A percentile compares a stretch with the other conserved stretches of the same genome.
Evolutionary conservation across 2,888 invertebrate species (phyloP).

Genomic region (Cetonia aurata): DNA sequence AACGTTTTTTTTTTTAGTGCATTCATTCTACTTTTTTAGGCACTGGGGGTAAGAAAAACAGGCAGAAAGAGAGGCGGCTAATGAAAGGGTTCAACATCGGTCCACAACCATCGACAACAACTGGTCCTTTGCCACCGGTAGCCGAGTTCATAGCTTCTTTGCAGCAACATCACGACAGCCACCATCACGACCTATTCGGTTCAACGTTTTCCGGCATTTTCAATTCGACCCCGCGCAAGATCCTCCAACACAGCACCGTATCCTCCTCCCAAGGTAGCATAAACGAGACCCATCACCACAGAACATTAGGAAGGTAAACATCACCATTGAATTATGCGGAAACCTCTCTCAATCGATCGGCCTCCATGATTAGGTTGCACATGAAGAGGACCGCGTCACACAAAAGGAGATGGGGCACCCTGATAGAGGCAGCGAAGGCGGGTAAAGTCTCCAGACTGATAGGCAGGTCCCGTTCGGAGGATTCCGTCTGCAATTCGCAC

Average conservation of each 20-base stretch:
- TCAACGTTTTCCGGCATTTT: constrained; percentile 81
- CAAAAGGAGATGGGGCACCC: constrained; percentile 85
- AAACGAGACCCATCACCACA: constrained; percentile 61
- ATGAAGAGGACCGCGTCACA: constrained; percentile 72
- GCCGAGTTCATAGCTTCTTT: constrained; percentile 84
- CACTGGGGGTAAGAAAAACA: constrained; percentile 92
- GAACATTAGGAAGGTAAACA: constrained; percentile 54
- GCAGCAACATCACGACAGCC: constrained; percentile 71
- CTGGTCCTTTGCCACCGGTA: constrained; percentile 77
- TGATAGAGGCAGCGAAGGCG: constrained; percentile 88
- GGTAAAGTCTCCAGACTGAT: constrained; percentile 85
- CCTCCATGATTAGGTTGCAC: constrained; percentile 60
- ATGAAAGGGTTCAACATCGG: constrained; percentile 96
- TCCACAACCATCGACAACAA: constrained; percentile 74
- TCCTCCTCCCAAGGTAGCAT: constrained; percentile 66
- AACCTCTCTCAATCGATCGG: neutral
- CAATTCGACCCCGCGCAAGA: constrained; percentile 68
- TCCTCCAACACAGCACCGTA: constrained; percentile 66
- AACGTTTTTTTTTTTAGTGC: neutral
- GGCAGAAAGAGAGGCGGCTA: constrained; percentile 90
- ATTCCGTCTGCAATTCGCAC: constrained; percentile 78
- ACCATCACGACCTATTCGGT: constrained; percentile 74
- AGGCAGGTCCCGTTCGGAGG: constrained; percentile 85
- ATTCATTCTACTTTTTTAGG: constrained; percentile 67
- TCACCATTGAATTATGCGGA: neutral